These are phyloP conservation scores for Achatina immaculata DNA, from an alignment of 1,140 invertebrate species.

Conservation along the genomic window DNA sequence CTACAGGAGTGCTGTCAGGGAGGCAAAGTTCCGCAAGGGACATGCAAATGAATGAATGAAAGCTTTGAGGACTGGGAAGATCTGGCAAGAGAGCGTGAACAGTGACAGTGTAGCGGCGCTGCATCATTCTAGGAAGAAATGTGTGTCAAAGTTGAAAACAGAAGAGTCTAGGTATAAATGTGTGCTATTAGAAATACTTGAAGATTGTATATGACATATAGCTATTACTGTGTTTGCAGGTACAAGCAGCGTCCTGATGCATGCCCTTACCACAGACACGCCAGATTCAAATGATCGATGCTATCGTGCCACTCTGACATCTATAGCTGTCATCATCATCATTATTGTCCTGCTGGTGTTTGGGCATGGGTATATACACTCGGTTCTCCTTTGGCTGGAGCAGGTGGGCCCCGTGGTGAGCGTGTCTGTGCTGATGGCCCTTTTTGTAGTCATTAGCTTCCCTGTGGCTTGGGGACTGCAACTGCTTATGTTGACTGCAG, in stretches of 20 bases:
- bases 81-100: no score
- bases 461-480: conserved; percentile 33
- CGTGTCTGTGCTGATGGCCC: conserved; percentile 8
- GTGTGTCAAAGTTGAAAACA: no score
- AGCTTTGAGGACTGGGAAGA: no score
- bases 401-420: neutral
- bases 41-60: no score
- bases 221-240: no score
- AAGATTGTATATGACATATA: no score
- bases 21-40: no score
- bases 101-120: no score
- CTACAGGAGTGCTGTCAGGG: no score
- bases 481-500: conserved; percentile 34
- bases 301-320: conserved; percentile 24
- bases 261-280: conserved; percentile 30
- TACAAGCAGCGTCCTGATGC: conserved; percentile 24
- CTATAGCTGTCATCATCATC: conserved; percentile 28
- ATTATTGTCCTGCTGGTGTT: conserved; percentile 23
- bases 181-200: no score
- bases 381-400: conserved; percentile 26
- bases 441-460: conserved; percentile 28
- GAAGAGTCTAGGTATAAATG: no score
- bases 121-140: no score
- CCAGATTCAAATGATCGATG: conserved; percentile 35
- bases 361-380: conserved; percentile 19